Percentiles rank a stretch among this genome's conserved stretches.
These are phyloP conservation scores for Amphipoea lucens DNA, from an alignment of 2,888 invertebrate species.

Conservation along the genomic window DNA sequence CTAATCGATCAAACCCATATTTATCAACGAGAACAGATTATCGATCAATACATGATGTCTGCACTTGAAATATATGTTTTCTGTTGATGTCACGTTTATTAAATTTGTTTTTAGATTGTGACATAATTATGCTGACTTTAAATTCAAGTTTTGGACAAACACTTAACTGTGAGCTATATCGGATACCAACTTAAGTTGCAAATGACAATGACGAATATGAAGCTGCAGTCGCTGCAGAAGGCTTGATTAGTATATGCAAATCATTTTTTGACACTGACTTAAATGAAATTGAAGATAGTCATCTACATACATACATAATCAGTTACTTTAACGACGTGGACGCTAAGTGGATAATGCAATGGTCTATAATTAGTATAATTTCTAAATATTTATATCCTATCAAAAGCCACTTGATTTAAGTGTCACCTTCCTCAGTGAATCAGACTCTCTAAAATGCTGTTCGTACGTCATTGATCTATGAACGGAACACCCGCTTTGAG, in stretches of 20 bases:
- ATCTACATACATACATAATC: background rate
- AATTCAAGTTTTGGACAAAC: background rate
- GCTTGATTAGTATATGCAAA: background rate
- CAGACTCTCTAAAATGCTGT: constrained; percentile 36
- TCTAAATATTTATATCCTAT: constrained; percentile 34
- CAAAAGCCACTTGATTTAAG: constrained; percentile 30
- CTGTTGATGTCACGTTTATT: constrained; percentile 37
- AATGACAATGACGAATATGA: constrained; percentile 7
- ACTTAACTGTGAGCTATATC: background rate
- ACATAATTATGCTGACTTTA: constrained; percentile 19
- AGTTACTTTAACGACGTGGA: background rate
- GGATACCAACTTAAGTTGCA: background rate
- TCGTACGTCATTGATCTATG: constrained; percentile 22
- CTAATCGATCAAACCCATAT: constrained; percentile 65
- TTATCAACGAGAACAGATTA: constrained; percentile 62
- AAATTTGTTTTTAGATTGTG: constrained; percentile 30
- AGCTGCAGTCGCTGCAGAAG: background rate
- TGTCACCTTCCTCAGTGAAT: constrained; percentile 36
- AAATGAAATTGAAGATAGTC: background rate
- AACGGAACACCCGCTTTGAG: constrained; percentile 5
- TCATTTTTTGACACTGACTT: background rate
- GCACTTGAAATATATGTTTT: constrained; percentile 46
- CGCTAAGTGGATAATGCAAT: constrained; percentile 1
- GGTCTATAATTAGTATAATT: constrained; percentile 24
- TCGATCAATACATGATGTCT: constrained; percentile 47